Evolutionary conservation across 2,113 vertebrate genomes (phyloP).

Genomic region (Bufo gargarizans): DNA sequence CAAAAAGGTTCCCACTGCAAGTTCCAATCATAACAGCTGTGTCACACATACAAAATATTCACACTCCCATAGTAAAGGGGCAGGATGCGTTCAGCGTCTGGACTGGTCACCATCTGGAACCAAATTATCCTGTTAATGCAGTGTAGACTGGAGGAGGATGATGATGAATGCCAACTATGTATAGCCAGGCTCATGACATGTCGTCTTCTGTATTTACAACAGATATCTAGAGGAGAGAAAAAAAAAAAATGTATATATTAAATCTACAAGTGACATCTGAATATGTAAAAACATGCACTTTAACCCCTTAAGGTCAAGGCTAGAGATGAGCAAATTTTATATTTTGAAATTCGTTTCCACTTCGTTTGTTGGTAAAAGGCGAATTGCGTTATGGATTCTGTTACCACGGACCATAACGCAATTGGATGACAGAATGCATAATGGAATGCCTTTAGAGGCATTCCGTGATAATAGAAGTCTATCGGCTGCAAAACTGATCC

Average conservation of each 20-base stretch:
- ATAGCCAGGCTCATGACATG: slow-evolving; percentile 75
- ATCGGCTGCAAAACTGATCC: too few relatives aligned
- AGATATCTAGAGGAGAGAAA: slow-evolving; percentile 83
- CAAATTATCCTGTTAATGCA: slow-evolving; percentile 63
- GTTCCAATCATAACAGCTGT: slow-evolving; percentile 62
- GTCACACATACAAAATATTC: slow-evolving; percentile 65
- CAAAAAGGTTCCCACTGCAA: slow-evolving; percentile 63
- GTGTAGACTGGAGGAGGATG: slow-evolving; percentile 65
- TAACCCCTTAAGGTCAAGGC: too few relatives aligned
- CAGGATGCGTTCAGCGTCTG: slow-evolving; percentile 74
- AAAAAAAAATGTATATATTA: not conserved
- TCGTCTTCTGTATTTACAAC: slow-evolving; percentile 98
- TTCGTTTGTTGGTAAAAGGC: too few relatives aligned
- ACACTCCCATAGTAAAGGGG: slow-evolving; percentile 81
- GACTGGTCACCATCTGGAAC: slow-evolving; percentile 72
- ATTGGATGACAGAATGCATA: too few relatives aligned
- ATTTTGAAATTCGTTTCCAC: too few relatives aligned
- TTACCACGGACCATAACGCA: too few relatives aligned
- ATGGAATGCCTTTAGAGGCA: too few relatives aligned
- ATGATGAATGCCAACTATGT: slow-evolving; percentile 54
- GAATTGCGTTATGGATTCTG: too few relatives aligned
- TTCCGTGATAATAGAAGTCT: too few relatives aligned
- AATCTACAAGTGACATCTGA: too few relatives aligned
- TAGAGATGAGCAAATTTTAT: too few relatives aligned
- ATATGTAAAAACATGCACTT: too few relatives aligned